Evolutionary conservation across 1,140 invertebrate species (phyloP).

Genomic region (Drosophila takahashii): DNA sequence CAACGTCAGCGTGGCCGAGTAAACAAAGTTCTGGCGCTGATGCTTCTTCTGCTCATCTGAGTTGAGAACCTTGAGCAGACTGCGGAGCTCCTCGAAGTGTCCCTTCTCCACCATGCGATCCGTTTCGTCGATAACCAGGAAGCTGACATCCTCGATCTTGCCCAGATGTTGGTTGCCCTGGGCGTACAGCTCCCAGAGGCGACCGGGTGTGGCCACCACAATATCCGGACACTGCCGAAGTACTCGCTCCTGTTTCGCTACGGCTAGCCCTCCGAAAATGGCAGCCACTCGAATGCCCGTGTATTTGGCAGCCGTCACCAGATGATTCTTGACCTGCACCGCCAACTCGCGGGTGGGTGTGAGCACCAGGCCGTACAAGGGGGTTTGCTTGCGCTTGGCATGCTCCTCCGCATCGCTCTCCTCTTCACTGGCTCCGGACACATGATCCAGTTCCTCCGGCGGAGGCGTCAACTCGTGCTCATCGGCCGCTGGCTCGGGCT

Average conservation of each 20-base stretch:
- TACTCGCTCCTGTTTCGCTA: slow-evolving; percentile 96
- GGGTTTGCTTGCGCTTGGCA: slow-evolving; percentile 83
- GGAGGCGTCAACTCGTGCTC: slow-evolving; percentile 76
- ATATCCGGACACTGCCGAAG: slow-evolving; percentile 94
- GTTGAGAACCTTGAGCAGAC: slow-evolving; percentile 93
- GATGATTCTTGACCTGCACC: slow-evolving; percentile 95
- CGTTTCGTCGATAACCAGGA: slow-evolving; percentile 98
- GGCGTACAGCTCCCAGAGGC: slow-evolving; percentile 96
- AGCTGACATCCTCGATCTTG: slow-evolving; percentile 90
- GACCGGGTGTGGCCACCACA: slow-evolving; percentile 97
- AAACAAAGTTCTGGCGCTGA: slow-evolving; percentile 96
- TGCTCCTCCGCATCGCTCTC: slow-evolving; percentile 78
- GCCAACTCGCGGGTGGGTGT: slow-evolving; percentile 98
- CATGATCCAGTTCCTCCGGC: slow-evolving; percentile 75
- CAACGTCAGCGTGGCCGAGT: slow-evolving; percentile 98
- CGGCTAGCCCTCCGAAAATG: slow-evolving; percentile 95
- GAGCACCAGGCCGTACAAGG: slow-evolving; percentile 93
- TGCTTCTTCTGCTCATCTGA: slow-evolving; percentile 86
- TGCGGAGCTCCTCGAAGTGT: slow-evolving; percentile 97
- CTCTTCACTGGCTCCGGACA: slow-evolving; percentile 82
- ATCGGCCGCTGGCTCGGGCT: slow-evolving; percentile 60
- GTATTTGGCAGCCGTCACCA: slow-evolving; percentile 92
- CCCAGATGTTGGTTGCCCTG: slow-evolving; percentile 91
- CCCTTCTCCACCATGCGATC: slow-evolving; percentile 99
- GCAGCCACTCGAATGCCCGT: slow-evolving; percentile 89